phyloP scores from a whole-genome alignment of 2,113 vertebrate species.

The Percopsis transmontana region DNA sequence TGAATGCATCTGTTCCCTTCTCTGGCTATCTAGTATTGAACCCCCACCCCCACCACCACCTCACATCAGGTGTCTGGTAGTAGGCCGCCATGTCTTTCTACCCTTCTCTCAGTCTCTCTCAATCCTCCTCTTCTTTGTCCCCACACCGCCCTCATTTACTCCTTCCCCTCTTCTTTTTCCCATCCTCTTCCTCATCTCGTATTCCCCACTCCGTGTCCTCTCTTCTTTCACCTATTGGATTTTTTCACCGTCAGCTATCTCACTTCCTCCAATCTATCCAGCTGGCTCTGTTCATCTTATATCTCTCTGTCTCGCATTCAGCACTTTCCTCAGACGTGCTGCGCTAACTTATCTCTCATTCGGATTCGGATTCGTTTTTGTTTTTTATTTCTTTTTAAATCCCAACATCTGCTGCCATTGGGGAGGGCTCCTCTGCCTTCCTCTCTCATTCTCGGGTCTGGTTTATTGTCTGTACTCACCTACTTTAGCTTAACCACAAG shows the following conservation, averaged over 20 bases:
- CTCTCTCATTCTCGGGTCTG: no score
- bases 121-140: not conserved
- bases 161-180: not conserved
- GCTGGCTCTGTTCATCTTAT: not conserved
- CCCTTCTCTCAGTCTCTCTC: not conserved
- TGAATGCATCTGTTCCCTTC: no score
- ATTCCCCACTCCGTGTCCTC: slow-evolving; percentile 34
- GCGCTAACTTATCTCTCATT: no score
- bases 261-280: slow-evolving; percentile 7
- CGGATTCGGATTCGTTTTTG: no score
- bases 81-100: not conserved
- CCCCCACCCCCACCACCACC: no score
- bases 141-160: not conserved
- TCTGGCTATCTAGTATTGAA: no score
- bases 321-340: slow-evolving; percentile 16
- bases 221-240: slow-evolving; percentile 20
- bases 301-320: not conserved
- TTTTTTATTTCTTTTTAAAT: no score
- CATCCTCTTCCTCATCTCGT: slow-evolving; percentile 2
- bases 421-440: no score
- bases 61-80: no score
- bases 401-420: no score
- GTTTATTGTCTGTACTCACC: no score
- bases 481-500: no score
- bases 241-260: slow-evolving; percentile 27